phyloP scores from a whole-genome alignment of 2,888 invertebrate species.

The Chrysomela aeneicollis region DNA sequence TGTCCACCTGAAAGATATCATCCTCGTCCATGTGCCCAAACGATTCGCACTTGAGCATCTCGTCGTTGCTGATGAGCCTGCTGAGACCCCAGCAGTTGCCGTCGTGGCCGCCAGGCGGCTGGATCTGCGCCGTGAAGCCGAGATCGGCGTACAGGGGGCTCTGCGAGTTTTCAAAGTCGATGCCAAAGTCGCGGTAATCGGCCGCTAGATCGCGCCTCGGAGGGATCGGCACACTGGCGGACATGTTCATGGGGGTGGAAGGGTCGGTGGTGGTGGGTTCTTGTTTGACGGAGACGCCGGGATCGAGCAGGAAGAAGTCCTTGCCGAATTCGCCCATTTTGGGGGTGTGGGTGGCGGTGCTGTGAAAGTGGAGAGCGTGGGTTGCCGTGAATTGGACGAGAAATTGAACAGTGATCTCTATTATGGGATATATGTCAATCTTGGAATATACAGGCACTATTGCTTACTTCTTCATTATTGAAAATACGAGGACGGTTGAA shows the following conservation, averaged over 20 bases:
- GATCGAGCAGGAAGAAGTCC: constrained; percentile 71
- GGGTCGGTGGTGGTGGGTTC: constrained; percentile 66
- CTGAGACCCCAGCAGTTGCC: constrained; percentile 61
- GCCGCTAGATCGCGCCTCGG: constrained; percentile 63
- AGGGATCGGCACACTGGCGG: constrained; percentile 74
- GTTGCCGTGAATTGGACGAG: no score
- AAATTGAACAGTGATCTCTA: no score
- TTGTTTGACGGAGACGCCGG: constrained; percentile 70
- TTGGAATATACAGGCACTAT: no score
- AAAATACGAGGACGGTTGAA: no score
- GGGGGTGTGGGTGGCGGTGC: no score
- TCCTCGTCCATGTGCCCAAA: constrained; percentile 84
- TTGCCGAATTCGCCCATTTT: constrained; percentile 70
- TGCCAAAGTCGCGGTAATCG: constrained; percentile 63
- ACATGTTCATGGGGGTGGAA: constrained; percentile 59
- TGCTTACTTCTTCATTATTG: no score
- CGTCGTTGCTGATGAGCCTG: constrained; percentile 50
- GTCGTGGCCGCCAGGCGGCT: constrained; percentile 59
- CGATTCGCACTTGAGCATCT: constrained; percentile 65
- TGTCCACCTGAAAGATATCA: constrained; percentile 89
- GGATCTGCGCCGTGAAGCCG: constrained; percentile 52
- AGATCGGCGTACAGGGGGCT: constrained; percentile 64
- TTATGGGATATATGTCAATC: no score
- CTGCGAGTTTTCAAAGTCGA: constrained; percentile 67
- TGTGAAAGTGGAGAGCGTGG: no score